Conservation (phyloP, 2,888 invertebrate genomes). For the Margaritifera margaritifera region DNA sequence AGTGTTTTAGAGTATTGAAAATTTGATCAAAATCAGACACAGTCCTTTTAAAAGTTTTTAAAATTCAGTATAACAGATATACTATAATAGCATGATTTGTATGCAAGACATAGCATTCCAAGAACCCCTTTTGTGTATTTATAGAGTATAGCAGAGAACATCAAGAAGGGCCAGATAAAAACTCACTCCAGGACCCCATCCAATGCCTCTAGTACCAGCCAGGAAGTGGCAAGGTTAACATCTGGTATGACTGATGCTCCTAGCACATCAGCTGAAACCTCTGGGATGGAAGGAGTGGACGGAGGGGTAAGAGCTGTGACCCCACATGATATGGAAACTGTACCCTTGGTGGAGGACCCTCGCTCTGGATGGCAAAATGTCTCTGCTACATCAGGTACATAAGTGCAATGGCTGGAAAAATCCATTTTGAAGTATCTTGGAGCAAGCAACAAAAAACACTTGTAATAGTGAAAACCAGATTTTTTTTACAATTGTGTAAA, state of each 20-base stretch:
- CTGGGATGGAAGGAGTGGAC: conserved; percentile 13
- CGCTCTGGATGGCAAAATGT: conserved; percentile 37
- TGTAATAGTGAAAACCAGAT: too few relatives aligned
- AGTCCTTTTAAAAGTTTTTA: too few relatives aligned
- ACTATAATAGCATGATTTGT: too few relatives aligned
- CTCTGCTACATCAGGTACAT: conserved; percentile 8
- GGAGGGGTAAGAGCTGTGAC: conserved; percentile 16
- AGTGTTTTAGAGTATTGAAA: too few relatives aligned
- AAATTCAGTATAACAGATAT: neutral
- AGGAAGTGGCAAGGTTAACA: conserved; percentile 79
- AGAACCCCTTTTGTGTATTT: conserved; percentile 9
- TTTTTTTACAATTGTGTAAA: too few relatives aligned
- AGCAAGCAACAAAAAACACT: too few relatives aligned
- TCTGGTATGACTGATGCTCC: conserved; percentile 2
- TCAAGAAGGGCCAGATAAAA: conserved; percentile 61
- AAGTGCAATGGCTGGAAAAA: too few relatives aligned
- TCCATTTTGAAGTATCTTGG: too few relatives aligned
- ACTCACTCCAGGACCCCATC: conserved; percentile 77
- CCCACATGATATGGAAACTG: conserved; percentile 22
- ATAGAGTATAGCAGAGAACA: conserved; percentile 73
- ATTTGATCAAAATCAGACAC: too few relatives aligned
- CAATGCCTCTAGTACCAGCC: conserved; percentile 78
- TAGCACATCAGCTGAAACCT: neutral
- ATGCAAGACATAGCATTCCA: neutral
- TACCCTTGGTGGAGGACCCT: conserved; percentile 36